These are phyloP conservation scores for Trichonephila clavata DNA, from an alignment of 1,140 invertebrate species.

Conservation along the genomic window DNA sequence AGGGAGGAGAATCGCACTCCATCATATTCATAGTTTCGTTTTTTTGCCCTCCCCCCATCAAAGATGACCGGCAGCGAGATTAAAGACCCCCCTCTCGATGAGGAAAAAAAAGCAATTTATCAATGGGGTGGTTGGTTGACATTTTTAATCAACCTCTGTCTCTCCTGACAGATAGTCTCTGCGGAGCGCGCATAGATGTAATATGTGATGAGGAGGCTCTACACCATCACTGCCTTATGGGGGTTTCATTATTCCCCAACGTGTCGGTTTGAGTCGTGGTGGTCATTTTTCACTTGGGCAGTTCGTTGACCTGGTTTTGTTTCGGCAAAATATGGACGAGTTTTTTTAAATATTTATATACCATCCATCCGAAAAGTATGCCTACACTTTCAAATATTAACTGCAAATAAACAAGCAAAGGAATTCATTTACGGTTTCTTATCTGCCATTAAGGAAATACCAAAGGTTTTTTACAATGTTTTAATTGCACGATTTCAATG, in stretches of 20 bases:
- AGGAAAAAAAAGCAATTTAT: slow-evolving; percentile 6
- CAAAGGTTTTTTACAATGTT: too few relatives aligned
- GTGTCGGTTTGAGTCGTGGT: neutral
- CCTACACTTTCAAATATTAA: too few relatives aligned
- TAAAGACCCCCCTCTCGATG: neutral
- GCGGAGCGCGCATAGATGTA: neutral
- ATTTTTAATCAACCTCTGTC: slow-evolving; percentile 45
- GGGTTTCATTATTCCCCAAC: neutral
- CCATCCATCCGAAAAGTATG: too few relatives aligned
- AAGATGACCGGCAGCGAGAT: slow-evolving; percentile 3
- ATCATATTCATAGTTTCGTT: slow-evolving; percentile 29
- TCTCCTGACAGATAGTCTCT: slow-evolving; percentile 21
- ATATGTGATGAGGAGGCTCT: neutral
- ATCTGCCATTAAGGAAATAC: too few relatives aligned
- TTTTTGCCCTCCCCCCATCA: neutral
- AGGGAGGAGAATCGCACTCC: neutral
- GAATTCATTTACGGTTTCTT: too few relatives aligned
- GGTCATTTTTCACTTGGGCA: neutral
- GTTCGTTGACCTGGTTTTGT: neutral
- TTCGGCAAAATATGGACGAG: too few relatives aligned
- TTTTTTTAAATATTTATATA: too few relatives aligned
- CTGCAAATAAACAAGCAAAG: too few relatives aligned
- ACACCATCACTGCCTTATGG: neutral
- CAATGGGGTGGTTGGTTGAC: slow-evolving; percentile 8
- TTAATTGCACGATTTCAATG: too few relatives aligned